These are phyloP conservation scores for Crossocerus cetratus DNA, from an alignment of 2,888 invertebrate species.

Conservation along the genomic window DNA sequence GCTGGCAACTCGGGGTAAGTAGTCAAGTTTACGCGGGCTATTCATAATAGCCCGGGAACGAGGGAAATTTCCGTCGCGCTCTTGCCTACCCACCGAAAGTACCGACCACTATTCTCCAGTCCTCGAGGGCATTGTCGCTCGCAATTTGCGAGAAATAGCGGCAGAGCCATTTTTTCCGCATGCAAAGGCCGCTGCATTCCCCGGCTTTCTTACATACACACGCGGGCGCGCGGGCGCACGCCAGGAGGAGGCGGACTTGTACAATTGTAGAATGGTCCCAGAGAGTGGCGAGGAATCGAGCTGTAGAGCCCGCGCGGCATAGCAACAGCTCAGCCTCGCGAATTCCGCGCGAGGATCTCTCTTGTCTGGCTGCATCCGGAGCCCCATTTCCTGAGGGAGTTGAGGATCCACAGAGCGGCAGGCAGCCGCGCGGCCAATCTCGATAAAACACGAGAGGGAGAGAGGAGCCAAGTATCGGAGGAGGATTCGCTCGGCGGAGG, in stretches of 20 bases:
- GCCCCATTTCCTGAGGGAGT: conserved; percentile 68
- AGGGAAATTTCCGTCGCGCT: conserved; percentile 30
- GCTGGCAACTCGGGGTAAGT: background rate
- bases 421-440: conserved; percentile 63
- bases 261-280: too few species aligned
- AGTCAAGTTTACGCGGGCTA: conserved; percentile 14
- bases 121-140: conserved; percentile 33
- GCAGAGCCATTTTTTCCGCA: conserved; percentile 35
- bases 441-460: conserved; percentile 58
- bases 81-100: conserved; percentile 15
- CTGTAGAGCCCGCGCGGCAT: conserved; percentile 16
- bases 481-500: conserved; percentile 30
- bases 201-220: conserved; percentile 41
- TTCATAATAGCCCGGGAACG: conserved; percentile 27
- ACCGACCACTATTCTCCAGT: conserved; percentile 24
- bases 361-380: conserved; percentile 53
- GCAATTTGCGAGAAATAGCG: conserved; percentile 34
- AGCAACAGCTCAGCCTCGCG: conserved; percentile 21
- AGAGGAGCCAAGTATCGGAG: conserved; percentile 51
- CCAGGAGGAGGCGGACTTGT: too few species aligned
- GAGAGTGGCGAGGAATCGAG: background rate
- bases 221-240: conserved; percentile 17
- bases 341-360: conserved; percentile 36
- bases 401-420: conserved; percentile 31
- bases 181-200: conserved; percentile 22